Base-by-base conservation (phyloP, 2,113 vertebrate species). In the Numida meleagris region DNA sequence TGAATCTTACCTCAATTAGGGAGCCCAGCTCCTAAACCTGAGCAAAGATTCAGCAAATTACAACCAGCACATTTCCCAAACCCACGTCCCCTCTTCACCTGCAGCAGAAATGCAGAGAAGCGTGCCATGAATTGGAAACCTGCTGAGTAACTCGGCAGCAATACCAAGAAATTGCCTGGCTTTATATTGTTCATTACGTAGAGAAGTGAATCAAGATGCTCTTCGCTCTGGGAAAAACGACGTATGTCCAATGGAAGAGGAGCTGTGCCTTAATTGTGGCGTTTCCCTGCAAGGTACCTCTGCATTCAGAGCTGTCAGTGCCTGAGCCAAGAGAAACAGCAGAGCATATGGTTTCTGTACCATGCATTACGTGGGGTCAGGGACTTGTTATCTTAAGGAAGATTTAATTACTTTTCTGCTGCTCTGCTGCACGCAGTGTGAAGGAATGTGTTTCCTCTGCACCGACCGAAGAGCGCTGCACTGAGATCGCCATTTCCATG, bases 401-500 rank as follows among this genome's bases (percentile, higher is more conserved):
- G 89, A 76, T 82, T 76, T 90, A 86, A 93, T 96, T 90, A 50
- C 82, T 94, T 86, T 77, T 34, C 85, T 88, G 67, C 57, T 72
- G 1, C 51, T 36, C 61, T 68, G 67, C 78, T 48, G 45, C 85
- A 88, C 81, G 67, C 72, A 45, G 42, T 48, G 59, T 24, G 79
- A 66, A 88, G 85, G 82, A 86, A 65, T 0, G 0, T 2, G 25
- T 66, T 93, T 93, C 93, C 95, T 93, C 71, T 42, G 15, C 15
- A 55, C 62, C 80, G 82, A 88, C 75, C 85, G 65, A 14, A 40
- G 66, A 73, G 2, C 36, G 10, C 33, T 36, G 58, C 1, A 2
- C 62, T 58, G 38, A 59, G 29, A 89, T 68, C 84, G 34, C 59
- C 61, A 2, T 66, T 93, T 66, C 23, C 65, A 27, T 21, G 17